phyloP scores from a whole-genome alignment of 2,113 vertebrate genomes.

The Sula dactylatra region DNA sequence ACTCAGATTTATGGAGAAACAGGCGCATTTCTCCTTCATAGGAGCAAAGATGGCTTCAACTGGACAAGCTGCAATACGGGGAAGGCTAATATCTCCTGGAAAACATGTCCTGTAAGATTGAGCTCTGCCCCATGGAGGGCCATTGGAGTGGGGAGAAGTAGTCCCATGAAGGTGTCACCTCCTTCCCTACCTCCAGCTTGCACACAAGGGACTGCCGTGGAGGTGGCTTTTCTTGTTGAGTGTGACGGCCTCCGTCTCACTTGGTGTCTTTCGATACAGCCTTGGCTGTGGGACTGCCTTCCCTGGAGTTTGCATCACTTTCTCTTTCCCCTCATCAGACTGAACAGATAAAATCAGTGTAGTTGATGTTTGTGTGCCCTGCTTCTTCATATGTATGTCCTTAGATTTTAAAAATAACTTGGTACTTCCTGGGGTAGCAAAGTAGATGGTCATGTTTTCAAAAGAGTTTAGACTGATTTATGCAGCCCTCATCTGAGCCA shows the following conservation, averaged over 20 bases:
- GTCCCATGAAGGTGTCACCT: background rate
- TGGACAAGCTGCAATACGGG: accelerated
- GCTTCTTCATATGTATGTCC: background rate
- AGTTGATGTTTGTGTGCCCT: background rate
- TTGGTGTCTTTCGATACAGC: background rate
- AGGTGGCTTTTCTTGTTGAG: background rate
- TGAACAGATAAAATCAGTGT: background rate
- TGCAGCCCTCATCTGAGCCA: background rate
- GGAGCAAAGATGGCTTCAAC: background rate
- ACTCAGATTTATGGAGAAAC: background rate
- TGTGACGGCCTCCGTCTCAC: background rate
- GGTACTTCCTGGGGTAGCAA: background rate
- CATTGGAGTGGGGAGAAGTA: background rate
- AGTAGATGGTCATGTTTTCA: background rate
- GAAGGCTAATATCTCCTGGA: accelerated
- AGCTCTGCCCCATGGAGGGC: no score
- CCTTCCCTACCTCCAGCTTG: background rate
- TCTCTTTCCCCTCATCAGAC: background rate
- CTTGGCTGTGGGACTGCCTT: background rate
- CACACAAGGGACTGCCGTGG: accelerated
- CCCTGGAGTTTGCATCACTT: background rate
- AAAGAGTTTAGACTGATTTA: background rate
- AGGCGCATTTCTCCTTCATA: background rate
- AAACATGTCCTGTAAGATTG: background rate
- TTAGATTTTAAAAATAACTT: background rate